phyloP scores from a whole-genome alignment of 2,888 invertebrate species.

The Panopea generosa region DNA sequence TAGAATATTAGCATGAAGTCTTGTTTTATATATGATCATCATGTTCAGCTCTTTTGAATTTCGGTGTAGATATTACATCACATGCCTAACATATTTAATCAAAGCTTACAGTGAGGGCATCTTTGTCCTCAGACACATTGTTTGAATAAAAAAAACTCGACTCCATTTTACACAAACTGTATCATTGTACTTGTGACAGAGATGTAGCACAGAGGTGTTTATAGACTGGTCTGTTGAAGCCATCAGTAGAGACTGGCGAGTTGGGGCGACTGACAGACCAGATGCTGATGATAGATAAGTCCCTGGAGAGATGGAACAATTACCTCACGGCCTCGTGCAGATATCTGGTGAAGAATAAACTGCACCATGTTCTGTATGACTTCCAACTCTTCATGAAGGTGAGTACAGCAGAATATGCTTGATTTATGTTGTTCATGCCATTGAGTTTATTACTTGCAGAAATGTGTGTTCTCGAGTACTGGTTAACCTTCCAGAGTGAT shows the following conservation, averaged over 20 bases:
- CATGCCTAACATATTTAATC: too few species aligned
- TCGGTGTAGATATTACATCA: too few species aligned
- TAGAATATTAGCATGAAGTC: too few species aligned
- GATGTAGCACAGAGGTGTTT: constrained; percentile 83
- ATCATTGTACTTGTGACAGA: constrained; percentile 64
- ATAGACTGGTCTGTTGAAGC: constrained; percentile 82
- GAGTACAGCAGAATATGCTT: background rate
- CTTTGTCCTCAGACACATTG: too few species aligned
- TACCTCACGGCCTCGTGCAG: constrained; percentile 83
- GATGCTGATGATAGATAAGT: constrained; percentile 81
- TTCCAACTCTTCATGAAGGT: constrained; percentile 85
- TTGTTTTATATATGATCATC: too few species aligned
- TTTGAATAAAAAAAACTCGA: too few species aligned
- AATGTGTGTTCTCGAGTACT: background rate
- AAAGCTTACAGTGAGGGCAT: too few species aligned
- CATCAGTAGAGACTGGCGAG: constrained; percentile 79
- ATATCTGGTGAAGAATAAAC: constrained; percentile 80
- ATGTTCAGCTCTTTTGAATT: too few species aligned
- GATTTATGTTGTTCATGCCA: background rate
- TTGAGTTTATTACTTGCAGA: background rate
- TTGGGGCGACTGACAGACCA: constrained; percentile 79
- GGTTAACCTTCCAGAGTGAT: background rate
- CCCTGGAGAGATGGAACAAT: constrained; percentile 79
- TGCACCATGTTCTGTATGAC: constrained; percentile 82
- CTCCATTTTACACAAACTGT: too few species aligned